Conservation (phyloP, 2,888 invertebrate genomes). For the Nasonovia ribisnigri region DNA sequence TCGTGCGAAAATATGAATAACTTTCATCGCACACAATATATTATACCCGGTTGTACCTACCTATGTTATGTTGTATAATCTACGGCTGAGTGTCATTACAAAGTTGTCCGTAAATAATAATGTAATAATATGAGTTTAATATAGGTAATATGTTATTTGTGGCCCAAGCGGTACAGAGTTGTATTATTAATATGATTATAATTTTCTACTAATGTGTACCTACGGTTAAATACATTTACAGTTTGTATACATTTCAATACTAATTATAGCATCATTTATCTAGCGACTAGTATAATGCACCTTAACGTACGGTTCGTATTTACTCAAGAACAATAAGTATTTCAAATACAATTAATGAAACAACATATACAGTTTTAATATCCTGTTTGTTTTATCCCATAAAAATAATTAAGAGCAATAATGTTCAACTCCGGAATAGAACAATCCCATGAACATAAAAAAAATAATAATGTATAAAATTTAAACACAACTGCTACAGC, state of each 20-base stretch:
- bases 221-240: neutral
- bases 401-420: slow-evolving; percentile 3
- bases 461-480: neutral
- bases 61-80: neutral
- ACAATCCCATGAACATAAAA: neutral
- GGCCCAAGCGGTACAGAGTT: neutral
- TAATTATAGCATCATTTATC: neutral
- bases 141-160: neutral
- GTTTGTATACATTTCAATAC: neutral
- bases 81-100: neutral
- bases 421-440: neutral
- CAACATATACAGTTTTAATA: neutral
- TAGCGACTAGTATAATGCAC: neutral
- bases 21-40: slow-evolving; percentile 19
- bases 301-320: neutral
- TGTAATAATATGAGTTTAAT: neutral
- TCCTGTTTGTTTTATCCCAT: neutral
- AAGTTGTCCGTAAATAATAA: slow-evolving; percentile 4
- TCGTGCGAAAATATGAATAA: slow-evolving; percentile 43
- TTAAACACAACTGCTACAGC: neutral
- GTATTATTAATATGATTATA: neutral
- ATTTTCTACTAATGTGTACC: neutral
- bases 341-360: neutral
- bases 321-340: neutral
- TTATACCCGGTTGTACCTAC: neutral